Base-by-base conservation (phyloP, 92 coral and sea anemone genomes). In the Porites lobata region DNA sequence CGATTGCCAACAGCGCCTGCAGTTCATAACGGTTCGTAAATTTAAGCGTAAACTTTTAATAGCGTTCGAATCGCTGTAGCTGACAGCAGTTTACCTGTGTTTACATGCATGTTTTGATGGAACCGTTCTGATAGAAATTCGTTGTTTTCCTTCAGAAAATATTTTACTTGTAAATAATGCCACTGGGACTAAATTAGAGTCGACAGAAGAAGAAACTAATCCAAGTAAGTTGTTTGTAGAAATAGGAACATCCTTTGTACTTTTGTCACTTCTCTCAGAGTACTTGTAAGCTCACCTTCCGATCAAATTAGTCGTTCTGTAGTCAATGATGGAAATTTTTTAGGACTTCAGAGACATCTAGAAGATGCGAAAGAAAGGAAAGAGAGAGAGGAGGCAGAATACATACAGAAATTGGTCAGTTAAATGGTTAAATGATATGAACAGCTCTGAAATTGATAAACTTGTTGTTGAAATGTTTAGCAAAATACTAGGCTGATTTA, bases 1-100 rank as follows among this genome's bases (percentile, higher is more conserved):
- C 98, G 99, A 8, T 96, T 96, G 32, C 87, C 82, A 72, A 96
- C 96, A 59, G 99, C 96, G 38, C 83, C 94, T 24, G 69, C 65
- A 54, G 54, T 84, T 65, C 88, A 79, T n/a, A 69, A 81, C 29
- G 77, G 86, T 81, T 70, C 11, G 86, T 81, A 52, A 81, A 61
- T 11, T 1, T 4, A 54, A 32, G 75, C 26, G 0, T 29, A 29
- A 29, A 29, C 32, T 2, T 29, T 29, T 2, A 29, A 29, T 29
- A 2, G 32, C 32, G 0, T 38, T 38, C 47, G 47, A 4, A 38
- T 38, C 47, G 47, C 47, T 38, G 7, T 38, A 0, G 7, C 9
- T 70, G 51, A 7, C 9, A 29, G 75, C 54, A 3, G 61, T 56
- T 56, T 56, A 4, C 32, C 0, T 29, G 32, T 14, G 61, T 56